These are phyloP conservation scores for Neoarius graeffei DNA, from an alignment of 2,113 vertebrate species.

Conservation along the genomic window DNA sequence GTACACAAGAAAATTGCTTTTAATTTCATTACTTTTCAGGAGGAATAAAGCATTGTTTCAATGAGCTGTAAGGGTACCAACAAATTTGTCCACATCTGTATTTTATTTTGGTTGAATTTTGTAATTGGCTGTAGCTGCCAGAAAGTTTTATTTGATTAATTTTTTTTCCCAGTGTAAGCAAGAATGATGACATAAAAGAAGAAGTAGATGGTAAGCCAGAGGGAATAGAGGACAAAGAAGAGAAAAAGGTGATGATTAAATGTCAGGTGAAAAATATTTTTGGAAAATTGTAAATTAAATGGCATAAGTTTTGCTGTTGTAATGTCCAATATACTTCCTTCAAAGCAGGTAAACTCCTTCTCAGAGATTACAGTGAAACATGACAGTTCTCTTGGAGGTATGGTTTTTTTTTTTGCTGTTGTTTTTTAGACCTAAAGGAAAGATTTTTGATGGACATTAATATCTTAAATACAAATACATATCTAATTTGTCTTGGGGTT, in stretches of 20 bases:
- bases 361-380: constrained; percentile 66
- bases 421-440: neutral
- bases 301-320: neutral
- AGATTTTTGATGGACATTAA: neutral
- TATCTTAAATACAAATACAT: neutral
- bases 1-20: no score
- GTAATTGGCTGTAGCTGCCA: neutral
- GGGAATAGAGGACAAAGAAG: constrained; percentile 39
- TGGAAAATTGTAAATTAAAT: neutral
- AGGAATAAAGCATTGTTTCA: no score
- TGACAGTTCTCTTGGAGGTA: constrained; percentile 67
- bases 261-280: neutral
- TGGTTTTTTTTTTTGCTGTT: neutral
- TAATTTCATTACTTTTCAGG: no score
- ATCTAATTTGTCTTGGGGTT: constrained; percentile 4
- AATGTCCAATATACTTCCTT: constrained; percentile 17
- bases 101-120: neutral
- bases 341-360: constrained; percentile 68
- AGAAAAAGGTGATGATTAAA: constrained; percentile 27
- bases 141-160: constrained; percentile 4
- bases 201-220: constrained; percentile 62
- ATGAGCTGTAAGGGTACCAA: no score
- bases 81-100: no score
- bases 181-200: constrained; percentile 67
- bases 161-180: constrained; percentile 58